These are phyloP conservation scores for Nyctibius bracteatus DNA, from an alignment of 2,113 vertebrate genomes.

Conservation along the genomic window DNA sequence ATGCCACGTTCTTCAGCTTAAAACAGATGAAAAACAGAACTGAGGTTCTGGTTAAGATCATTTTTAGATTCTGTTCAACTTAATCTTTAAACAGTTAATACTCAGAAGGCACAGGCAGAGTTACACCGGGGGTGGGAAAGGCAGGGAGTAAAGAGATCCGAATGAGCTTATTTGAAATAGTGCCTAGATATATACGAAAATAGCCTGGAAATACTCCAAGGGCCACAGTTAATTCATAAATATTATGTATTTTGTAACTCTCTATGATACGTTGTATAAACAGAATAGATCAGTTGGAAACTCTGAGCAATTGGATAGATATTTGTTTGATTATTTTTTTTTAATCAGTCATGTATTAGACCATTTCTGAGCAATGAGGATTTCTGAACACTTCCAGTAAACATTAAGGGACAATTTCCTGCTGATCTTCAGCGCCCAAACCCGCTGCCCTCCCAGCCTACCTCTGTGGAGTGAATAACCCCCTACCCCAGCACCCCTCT, in stretches of 20 bases:
- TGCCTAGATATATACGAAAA: slow-evolving; percentile 25
- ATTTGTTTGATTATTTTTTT: not conserved
- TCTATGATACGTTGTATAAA: not conserved
- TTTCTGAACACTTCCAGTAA: not conserved
- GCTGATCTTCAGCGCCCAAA: not conserved
- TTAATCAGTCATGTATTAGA: fast-evolving
- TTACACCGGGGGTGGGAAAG: not conserved
- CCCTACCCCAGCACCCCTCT: not conserved
- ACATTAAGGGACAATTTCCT: not conserved
- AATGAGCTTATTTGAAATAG: slow-evolving; percentile 40
- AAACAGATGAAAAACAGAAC: not conserved
- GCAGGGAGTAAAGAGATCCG: not conserved
- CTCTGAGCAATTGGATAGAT: not conserved
- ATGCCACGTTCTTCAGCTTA: fast-evolving
- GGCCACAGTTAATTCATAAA: slow-evolving; percentile 54
- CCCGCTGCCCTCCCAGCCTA: not conserved
- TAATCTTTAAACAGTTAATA: not conserved
- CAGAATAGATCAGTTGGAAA: slow-evolving; percentile 32
- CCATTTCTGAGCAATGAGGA: not conserved
- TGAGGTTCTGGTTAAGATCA: not conserved
- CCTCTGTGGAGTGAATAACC: not conserved
- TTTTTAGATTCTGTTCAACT: not conserved
- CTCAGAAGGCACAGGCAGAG: not conserved
- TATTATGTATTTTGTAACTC: slow-evolving; percentile 30
- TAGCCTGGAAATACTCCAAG: slow-evolving; percentile 41